Conservation (phyloP, 92 coral and sea anemone species). For the Paramuricea clavata region DNA sequence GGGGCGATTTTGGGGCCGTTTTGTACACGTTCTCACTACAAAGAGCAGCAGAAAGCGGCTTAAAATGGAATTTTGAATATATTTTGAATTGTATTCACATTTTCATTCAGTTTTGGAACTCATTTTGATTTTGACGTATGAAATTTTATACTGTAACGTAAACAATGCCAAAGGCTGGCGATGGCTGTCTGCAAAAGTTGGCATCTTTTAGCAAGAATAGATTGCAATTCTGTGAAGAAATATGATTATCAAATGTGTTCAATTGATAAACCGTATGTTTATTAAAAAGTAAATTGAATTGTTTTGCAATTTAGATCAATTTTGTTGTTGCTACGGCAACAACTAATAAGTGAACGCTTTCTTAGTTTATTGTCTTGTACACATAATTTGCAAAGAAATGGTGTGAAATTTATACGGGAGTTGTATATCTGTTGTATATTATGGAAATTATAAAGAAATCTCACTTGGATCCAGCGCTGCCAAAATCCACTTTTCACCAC, state of each 20-base stretch:
- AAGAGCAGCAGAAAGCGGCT: neutral
- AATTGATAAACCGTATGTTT: neutral
- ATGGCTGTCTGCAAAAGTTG: too few species aligned
- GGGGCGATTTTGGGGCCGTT: neutral
- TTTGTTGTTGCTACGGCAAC: constrained; percentile 25
- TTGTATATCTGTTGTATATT: neutral
- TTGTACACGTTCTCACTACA: neutral
- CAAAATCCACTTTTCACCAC: constrained; percentile 74
- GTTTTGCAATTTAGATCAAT: neutral
- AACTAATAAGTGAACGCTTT: neutral
- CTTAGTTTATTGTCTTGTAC: neutral
- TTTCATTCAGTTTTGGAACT: too few species aligned
- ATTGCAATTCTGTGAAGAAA: neutral
- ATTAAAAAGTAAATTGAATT: too few species aligned
- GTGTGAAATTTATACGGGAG: neutral
- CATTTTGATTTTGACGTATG: neutral
- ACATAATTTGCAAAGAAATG: neutral
- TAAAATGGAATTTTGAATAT: too few species aligned
- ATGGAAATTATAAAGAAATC: constrained; percentile 20
- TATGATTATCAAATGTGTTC: too few species aligned
- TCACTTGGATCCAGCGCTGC: neutral
- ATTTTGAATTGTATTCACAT: too few species aligned
- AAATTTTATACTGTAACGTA: neutral
- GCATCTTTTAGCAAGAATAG: neutral
- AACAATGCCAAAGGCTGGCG: too few species aligned